Evolutionary conservation across 2,888 invertebrate species (phyloP), one percentile per base, ranked within the genome.

Genomic region (Phaedon cochleariae): DNA sequence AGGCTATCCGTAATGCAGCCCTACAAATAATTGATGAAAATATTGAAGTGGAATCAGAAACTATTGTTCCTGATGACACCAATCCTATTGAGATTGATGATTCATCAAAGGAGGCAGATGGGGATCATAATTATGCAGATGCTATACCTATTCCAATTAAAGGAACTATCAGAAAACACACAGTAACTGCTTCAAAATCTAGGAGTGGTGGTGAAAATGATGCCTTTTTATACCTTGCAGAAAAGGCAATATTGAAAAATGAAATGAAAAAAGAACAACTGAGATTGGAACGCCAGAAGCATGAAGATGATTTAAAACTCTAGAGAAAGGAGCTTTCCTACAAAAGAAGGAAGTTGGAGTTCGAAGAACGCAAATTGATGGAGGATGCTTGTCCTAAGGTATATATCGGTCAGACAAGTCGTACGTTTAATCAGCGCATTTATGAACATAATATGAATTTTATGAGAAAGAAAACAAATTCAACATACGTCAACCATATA

Each of bases 91-190:
- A 45, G 5, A 45, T 45, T 4, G 17, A 45, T 45, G 45, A 7
- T 45, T 45, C n/a, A n/a, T n/a, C 45, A 45, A 45, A 45, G 12
- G 45, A 12, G 45, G n/a, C n/a, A n/a, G n/a, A n/a, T n/a, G n/a
- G n/a, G n/a, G 12, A 45, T 45, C 45, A 45, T 17, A 45, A 45
- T 45, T 45, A 45, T 45, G 45, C 45, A 45, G 45, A 45, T 45
- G 45, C 45, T 45, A 45, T 7, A 45, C 6, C 45, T 7, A 45
- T 45, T 15, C 12, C 45, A 7, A 45, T 15, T 45, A 7, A 45
- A 5, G 17, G 3, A 45, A 45, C 12, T 45, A 12, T 15, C 12
- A 45, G 45, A 45, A 45, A 12, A 12, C 45, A 45, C 45, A 45
- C 5, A 45, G 45, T 45, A n/a, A n/a, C n/a, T n/a, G n/a, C 45